These are phyloP conservation scores for Chamaetylas fuelleborni DNA, from an alignment of 2,113 vertebrate species.

Conservation along the genomic window DNA sequence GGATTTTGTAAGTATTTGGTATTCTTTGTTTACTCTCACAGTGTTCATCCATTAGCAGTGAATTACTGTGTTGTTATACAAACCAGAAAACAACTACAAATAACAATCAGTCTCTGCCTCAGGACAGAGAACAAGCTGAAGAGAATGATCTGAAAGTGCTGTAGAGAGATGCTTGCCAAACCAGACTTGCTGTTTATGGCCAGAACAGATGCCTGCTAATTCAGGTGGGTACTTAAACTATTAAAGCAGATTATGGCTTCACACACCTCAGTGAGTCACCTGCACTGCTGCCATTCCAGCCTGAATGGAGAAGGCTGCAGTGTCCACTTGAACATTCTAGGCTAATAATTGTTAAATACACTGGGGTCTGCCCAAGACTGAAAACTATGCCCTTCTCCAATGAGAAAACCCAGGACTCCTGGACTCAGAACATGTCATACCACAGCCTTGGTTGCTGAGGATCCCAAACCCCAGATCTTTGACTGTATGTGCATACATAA, in stretches of 20 bases:
- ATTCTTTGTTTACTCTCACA: background rate
- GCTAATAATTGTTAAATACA: background rate
- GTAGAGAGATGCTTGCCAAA: background rate
- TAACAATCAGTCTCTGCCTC: slow-evolving; percentile 21
- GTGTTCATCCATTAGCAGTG: background rate
- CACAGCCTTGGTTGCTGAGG: background rate
- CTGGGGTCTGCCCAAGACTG: background rate
- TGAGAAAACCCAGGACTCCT: background rate
- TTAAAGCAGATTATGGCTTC: background rate
- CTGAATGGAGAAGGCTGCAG: background rate
- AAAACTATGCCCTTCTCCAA: background rate
- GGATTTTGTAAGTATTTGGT: background rate
- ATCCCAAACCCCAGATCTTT: background rate
- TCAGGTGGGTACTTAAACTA: background rate
- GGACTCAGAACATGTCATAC: background rate
- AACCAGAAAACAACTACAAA: slow-evolving; percentile 30
- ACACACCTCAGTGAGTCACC: background rate
- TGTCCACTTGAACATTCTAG: background rate
- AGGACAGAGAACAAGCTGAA: background rate
- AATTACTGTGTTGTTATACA: background rate
- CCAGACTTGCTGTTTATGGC: background rate
- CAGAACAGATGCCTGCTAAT: slow-evolving; percentile 19
- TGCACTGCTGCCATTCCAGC: background rate
- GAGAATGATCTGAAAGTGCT: background rate
- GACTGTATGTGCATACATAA: background rate